Conservation (phyloP, 2,113 vertebrate species). For the Forbesichthys papilliferus region DNA sequence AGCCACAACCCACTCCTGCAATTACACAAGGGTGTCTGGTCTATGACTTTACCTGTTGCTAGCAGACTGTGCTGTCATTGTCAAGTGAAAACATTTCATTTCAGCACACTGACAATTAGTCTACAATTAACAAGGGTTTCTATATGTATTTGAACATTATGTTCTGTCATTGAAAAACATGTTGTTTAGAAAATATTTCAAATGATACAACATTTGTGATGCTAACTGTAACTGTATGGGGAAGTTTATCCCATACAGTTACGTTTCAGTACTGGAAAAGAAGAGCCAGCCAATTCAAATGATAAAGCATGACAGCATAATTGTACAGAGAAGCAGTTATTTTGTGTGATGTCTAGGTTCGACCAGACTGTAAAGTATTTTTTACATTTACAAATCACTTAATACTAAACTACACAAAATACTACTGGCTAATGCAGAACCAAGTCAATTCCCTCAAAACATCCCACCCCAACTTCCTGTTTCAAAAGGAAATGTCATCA, state of each 20-base stretch:
- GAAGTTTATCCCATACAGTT: background rate
- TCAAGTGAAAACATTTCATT: background rate
- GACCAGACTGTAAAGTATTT: background rate
- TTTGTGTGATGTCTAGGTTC: background rate
- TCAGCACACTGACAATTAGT: background rate
- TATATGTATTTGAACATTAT: background rate
- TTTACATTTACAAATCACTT: background rate
- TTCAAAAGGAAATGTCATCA: too few relatives aligned
- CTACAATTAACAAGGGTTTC: background rate
- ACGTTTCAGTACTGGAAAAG: background rate
- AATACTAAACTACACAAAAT: background rate
- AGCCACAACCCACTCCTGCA: conserved; percentile 36
- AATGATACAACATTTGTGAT: too few relatives aligned
- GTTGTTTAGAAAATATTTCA: too few relatives aligned
- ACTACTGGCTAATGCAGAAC: background rate
- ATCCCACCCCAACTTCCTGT: too few relatives aligned
- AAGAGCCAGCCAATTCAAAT: conserved; percentile 17
- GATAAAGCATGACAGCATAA: conserved; percentile 12
- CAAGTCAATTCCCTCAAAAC: too few relatives aligned
- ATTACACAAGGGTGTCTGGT: conserved; percentile 47
- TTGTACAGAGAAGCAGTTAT: conserved; percentile 5
- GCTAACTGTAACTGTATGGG: too few relatives aligned
- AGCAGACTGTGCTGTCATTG: conserved; percentile 9
- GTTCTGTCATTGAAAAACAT: background rate
- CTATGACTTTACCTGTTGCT: conserved; percentile 3